Base-by-base conservation (phyloP, 2,888 invertebrate genomes). In the Leucophora obtusa region DNA sequence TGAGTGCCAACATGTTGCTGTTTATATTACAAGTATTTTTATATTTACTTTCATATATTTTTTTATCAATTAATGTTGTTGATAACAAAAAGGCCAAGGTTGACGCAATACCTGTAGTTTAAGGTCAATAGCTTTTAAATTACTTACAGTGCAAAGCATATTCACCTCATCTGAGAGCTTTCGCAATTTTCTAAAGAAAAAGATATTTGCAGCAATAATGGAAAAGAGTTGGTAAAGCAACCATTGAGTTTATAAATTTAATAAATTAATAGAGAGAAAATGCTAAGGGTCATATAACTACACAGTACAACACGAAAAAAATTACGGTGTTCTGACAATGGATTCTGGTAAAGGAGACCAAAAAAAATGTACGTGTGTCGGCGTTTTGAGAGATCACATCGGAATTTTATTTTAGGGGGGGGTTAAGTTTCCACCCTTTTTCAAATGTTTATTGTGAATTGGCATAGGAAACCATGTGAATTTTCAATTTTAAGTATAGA, bases 61-160 rank as follows among this genome's bases (percentile, higher is more conserved):
- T 56, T 63, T 62, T 65, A 73, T 73, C 73, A 77, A 73, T 73
- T 18, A 18, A 65, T 69, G 69, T 21, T 21, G 4, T 21, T 28
- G 28, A 51, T 50, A 51, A 58, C 15, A 53, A 53, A 71, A 81
- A 81, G 80, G 80, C 72, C 80, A 81, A 81, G 80, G 80, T 77
- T 77, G 51, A 62, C 17, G 54, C 11, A 54, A 53, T 38, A 28
- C 28, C 28, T 28, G 28, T 28, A 72, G 77, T 77, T 71, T 72
- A 77, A 72, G 77, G 71, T 71, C 66, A 77, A 77, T 77, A 72
- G 35, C 54, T 69, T 71, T 71, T 15, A 59, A 66, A 50, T 59
- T 65, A 60, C 65, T 66, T 28, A 62, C 35, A 59, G 28, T 28
- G 28, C 28, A 58, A 47, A 63, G 28, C 17, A 18, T 43, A 43